phyloP scores from a whole-genome alignment of 2,113 vertebrate genomes.

The Pristiophorus japonicus region DNA sequence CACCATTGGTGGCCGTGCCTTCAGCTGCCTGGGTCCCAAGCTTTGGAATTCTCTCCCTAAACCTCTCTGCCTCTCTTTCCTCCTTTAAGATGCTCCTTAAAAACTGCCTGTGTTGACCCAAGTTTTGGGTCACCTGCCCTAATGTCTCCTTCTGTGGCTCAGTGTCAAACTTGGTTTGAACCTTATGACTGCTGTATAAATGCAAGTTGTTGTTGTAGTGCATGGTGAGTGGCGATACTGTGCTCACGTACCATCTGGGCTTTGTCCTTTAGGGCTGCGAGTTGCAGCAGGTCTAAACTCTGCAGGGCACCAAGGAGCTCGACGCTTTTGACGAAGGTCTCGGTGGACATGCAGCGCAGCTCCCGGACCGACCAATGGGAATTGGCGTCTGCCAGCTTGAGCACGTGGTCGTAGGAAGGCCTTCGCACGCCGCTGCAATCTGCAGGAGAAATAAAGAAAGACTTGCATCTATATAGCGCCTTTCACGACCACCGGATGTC shows the following conservation, averaged over 20 bases:
- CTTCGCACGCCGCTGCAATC: slow-evolving; percentile 52
- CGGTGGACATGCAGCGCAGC: slow-evolving; percentile 56
- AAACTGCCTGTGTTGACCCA: background rate
- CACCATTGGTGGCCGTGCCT: background rate
- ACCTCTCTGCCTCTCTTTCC: background rate
- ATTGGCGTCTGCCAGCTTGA: slow-evolving; percentile 62
- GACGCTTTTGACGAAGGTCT: slow-evolving; percentile 56
- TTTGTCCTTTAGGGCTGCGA: slow-evolving; percentile 61
- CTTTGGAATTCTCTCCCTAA: background rate
- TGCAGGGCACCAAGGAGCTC: slow-evolving; percentile 58
- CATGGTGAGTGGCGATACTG: background rate
- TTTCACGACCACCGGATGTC: too few species aligned
- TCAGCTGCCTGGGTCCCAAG: background rate
- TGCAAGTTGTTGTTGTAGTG: background rate
- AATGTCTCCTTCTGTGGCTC: background rate
- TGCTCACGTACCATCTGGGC: slow-evolving; percentile 55
- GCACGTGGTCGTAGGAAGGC: slow-evolving; percentile 57
- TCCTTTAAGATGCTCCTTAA: background rate
- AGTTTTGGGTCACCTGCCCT: background rate
- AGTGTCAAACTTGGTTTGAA: background rate
- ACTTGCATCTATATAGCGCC: too few species aligned
- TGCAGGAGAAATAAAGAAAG: too few species aligned
- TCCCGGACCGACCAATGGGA: slow-evolving; percentile 58
- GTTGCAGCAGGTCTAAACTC: slow-evolving; percentile 54
- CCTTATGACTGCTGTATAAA: background rate